Conservation (phyloP, 2,113 vertebrate species). For the Phrynosoma blainvillii region DNA sequence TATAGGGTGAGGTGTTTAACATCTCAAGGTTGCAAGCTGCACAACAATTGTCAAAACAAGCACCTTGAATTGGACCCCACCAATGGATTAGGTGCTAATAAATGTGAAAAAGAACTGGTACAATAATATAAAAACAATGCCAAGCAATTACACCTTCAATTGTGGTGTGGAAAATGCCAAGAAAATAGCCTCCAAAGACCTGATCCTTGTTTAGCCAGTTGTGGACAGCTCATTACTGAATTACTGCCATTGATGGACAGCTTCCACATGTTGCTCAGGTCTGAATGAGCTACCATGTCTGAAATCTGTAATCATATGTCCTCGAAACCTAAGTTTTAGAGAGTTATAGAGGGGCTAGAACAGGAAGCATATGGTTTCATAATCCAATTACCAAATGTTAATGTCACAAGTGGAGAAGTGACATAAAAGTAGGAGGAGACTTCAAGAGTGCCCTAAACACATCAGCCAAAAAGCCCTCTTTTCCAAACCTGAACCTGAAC, state of each 20-base stretch:
- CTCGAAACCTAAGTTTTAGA: not conserved
- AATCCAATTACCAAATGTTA: not conserved
- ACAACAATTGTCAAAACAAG: not conserved
- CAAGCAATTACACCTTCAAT: too few relatives aligned
- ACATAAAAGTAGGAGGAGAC: not conserved
- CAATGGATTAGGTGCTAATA: too few relatives aligned
- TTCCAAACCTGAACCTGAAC: not conserved
- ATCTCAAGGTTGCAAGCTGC: not conserved
- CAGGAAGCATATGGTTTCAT: not conserved
- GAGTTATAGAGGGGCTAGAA: not conserved
- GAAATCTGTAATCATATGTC: not conserved
- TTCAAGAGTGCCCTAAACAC: not conserved
- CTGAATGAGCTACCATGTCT: not conserved
- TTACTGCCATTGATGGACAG: not conserved
- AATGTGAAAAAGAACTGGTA: too few relatives aligned
- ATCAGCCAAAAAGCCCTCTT: not conserved
- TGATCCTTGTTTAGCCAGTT: not conserved
- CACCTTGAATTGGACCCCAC: too few relatives aligned
- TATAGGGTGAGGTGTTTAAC: not conserved
- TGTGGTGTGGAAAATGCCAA: not conserved
- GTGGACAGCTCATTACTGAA: not conserved
- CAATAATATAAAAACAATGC: too few relatives aligned
- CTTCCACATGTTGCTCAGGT: not conserved
- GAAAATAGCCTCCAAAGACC: not conserved
- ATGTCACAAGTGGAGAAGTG: not conserved